Evolutionary conservation across 2,888 invertebrate genomes (phyloP), one percentile per base, ranked within the genome.

Genomic region (Lepetodrilus schrolli): DNA sequence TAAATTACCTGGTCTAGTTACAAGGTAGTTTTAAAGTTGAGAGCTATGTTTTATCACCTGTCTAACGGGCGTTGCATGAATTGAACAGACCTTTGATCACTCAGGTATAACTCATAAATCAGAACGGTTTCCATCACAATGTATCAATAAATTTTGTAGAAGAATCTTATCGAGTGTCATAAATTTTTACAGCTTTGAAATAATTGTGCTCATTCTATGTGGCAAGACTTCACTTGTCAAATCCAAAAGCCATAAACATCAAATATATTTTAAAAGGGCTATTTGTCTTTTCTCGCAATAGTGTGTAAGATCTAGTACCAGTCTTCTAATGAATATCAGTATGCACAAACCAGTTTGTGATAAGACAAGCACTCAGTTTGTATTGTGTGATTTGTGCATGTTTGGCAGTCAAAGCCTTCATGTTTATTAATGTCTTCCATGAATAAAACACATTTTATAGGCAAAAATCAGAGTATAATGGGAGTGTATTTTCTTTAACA

Each of bases 91-190:
- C 34, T 58, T 58, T 58, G 58, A 58, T 26, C 26, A 30, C 30
- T 17, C 26, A 58, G 58, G 58, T 58, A 58, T 26, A 17, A 30
- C 58, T 58, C 58, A 26, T 58, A 58, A 58, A 58, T 58, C 58
- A 58, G 58, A 30, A 58, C 13, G 34, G 34, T 58, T 58, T n/a
- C 58, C 58, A 58, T 30, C 58, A 58, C 58, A 58, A 58, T 58
- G 58, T 58, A 58, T 30, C 34, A 30, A 58, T 58, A 58, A 58
- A 58, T 58, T 58, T 58, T 30, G 30, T 58, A 30, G 58, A 58
- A 58, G 58, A 58, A 58, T 58, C 58, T 58, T 58, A 58, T 58
- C 58, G 58, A 58, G 58, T 58, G 58, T 58, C 58, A 34, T 58
- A 58, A 58, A 58, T 58, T 58, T 58, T 58, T 58, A 58, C 34